Percentiles rank a stretch among this genome's conserved stretches.
Evolutionary conservation across 2,113 vertebrate species (phyloP).

Genomic region (Hemiprocne comata): DNA sequence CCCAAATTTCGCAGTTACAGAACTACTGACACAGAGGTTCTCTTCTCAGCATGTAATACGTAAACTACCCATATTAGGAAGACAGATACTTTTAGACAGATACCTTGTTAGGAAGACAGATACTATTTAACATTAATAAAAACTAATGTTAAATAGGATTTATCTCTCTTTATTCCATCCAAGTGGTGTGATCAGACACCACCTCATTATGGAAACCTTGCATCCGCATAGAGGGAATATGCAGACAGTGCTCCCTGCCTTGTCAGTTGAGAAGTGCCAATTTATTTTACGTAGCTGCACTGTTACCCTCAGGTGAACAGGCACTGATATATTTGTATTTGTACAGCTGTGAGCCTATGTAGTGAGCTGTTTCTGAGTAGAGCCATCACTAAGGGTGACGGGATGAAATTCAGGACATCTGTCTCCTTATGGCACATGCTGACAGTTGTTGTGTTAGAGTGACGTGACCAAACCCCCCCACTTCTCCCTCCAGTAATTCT

Average conservation of each 20-base stretch:
- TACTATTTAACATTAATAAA: background rate
- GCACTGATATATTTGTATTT: background rate
- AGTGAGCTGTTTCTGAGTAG: background rate
- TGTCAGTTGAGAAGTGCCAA: background rate
- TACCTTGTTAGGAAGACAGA: no score
- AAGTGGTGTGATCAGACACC: background rate
- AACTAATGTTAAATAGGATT: background rate
- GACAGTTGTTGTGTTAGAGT: background rate
- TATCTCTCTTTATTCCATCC: background rate
- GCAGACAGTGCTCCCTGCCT: background rate
- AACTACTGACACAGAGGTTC: background rate
- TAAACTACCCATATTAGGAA: background rate
- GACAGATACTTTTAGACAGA: background rate
- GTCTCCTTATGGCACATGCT: background rate
- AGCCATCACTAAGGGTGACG: background rate
- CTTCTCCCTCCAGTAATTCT: background rate
- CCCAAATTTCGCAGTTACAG: background rate
- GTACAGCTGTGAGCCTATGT: background rate
- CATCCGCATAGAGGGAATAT: background rate
- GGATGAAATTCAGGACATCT: background rate
- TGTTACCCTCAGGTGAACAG: background rate
- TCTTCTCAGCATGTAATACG: background rate
- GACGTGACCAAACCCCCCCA: background rate
- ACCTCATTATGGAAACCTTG: background rate
- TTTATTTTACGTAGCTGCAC: background rate